phyloP scores from a whole-genome alignment of 1,140 invertebrate species.

The Procambarus clarkii region DNA sequence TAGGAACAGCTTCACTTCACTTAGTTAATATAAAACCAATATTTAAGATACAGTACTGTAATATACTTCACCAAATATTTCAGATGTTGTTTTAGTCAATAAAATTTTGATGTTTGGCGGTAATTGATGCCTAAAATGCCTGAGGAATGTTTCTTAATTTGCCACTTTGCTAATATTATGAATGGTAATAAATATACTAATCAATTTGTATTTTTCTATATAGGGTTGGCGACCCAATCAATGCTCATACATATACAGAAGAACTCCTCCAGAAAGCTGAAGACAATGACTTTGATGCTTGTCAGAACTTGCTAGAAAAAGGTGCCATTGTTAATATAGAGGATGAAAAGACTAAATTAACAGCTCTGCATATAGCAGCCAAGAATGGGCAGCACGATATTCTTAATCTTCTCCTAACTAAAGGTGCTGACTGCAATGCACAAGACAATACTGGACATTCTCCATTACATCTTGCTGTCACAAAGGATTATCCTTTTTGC shows the following conservation, averaged over 20 bases:
- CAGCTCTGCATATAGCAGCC: slow-evolving; percentile 43
- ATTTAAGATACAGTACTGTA: too few relatives aligned
- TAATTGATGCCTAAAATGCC: not conserved
- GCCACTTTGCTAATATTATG: not conserved
- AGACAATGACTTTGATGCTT: slow-evolving; percentile 16
- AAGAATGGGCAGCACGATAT: slow-evolving; percentile 18
- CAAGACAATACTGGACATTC: slow-evolving; percentile 34
- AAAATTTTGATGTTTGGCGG: too few relatives aligned
- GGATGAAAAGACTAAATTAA: slow-evolving; percentile 39
- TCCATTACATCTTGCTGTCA: slow-evolving; percentile 37
- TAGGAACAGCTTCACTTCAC: too few relatives aligned
- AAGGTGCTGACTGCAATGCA: slow-evolving; percentile 45
- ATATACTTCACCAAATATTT: too few relatives aligned
- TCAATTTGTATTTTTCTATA: not conserved
- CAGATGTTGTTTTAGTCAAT: too few relatives aligned
- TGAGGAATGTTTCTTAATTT: not conserved
- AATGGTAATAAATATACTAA: slow-evolving; percentile 4
- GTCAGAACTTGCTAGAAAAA: slow-evolving; percentile 15
- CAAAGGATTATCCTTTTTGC: slow-evolving; percentile 21
- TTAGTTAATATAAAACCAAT: too few relatives aligned
- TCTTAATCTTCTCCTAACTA: slow-evolving; percentile 7
- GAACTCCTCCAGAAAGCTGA: slow-evolving; percentile 30
- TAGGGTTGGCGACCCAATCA: slow-evolving; percentile 25
- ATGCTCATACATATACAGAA: slow-evolving; percentile 24
- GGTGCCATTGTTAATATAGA: not conserved